A percentile compares a stretch with the other conserved stretches of the same genome.
Conservation (phyloP, 1,140 invertebrate species). For the Leptestheria dahalacensis region DNA sequence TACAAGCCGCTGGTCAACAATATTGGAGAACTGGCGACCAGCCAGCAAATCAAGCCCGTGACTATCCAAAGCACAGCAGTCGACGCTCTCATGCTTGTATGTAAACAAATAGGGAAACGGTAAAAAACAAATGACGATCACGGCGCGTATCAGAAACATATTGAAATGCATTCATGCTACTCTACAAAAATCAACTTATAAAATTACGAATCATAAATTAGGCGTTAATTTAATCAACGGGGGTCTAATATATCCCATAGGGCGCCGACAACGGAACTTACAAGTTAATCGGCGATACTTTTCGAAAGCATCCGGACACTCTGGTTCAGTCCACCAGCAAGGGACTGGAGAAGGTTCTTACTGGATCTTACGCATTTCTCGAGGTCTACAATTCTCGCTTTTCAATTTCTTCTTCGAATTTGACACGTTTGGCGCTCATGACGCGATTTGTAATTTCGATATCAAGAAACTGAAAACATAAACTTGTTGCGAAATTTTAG, state of each 20-base stretch:
- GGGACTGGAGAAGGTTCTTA: not conserved
- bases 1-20: not conserved
- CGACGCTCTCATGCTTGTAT: not conserved
- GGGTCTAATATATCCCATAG: not conserved
- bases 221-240: not conserved
- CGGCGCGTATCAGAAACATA: no score
- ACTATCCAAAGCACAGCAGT: not conserved
- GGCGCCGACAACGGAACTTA: conserved; percentile 3
- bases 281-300: conserved; percentile 1
- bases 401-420: no score
- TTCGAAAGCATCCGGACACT: not conserved
- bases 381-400: no score
- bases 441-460: no score
- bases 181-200: no score
- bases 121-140: no score
- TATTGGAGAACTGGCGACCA: not conserved
- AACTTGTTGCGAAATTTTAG: not conserved
- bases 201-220: no score
- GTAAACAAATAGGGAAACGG: not conserved
- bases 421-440: no score
- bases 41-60: not conserved
- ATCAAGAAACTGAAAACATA: not conserved
- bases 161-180: no score
- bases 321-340: not conserved
- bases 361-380: not conserved